phyloP scores from a whole-genome alignment of 2,888 invertebrate genomes.

The Tethea ocularis region DNA sequence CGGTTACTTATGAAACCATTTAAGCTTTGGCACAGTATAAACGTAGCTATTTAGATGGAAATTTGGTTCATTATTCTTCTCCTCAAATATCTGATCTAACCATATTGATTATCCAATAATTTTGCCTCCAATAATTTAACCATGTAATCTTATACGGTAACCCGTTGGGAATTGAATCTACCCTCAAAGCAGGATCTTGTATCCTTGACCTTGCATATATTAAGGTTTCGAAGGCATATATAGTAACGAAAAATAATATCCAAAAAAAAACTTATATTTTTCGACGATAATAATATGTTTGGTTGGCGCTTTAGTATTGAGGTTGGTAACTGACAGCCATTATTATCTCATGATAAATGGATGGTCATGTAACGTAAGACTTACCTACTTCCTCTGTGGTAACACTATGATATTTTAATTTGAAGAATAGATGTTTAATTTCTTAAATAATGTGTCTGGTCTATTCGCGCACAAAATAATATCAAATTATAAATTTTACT shows the following conservation, averaged over 20 bases:
- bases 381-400: too few species aligned
- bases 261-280: neutral
- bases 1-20: constrained; percentile 45
- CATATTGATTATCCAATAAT: constrained; percentile 18
- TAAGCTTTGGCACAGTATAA: constrained; percentile 31
- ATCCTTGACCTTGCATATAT: constrained; percentile 22
- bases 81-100: neutral
- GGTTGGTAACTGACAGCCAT: neutral
- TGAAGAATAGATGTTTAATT: too few species aligned
- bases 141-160: constrained; percentile 27
- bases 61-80: constrained; percentile 1
- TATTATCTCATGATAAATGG: too few species aligned
- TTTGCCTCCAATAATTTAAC: neutral
- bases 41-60: constrained; percentile 24
- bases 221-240: neutral
- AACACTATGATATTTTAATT: too few species aligned
- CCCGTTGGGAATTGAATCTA: constrained; percentile 22
- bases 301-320: too few species aligned
- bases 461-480: too few species aligned
- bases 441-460: too few species aligned
- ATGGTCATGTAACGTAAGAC: too few species aligned
- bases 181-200: constrained; percentile 14
- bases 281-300: neutral
- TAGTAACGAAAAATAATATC: neutral
- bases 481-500: too few species aligned